Conservation (phyloP, 2,113 vertebrate genomes). For the Oncorhynchus nerka region DNA sequence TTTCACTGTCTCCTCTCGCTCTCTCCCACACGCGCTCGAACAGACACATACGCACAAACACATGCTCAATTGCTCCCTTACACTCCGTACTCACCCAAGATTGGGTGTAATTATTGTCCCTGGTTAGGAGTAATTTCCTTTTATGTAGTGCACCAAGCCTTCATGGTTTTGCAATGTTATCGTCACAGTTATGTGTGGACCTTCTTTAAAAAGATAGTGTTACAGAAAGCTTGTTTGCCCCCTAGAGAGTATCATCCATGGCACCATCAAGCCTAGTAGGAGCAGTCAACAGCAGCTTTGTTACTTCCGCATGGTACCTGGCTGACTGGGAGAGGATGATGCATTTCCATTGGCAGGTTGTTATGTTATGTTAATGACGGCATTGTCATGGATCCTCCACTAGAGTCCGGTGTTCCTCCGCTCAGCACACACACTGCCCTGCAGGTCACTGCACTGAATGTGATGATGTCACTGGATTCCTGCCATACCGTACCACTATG, state of each 20-base stretch:
- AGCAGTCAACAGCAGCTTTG: neutral
- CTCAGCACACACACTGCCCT: conserved; percentile 10
- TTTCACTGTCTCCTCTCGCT: conserved; percentile 1
- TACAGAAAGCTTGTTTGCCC: neutral
- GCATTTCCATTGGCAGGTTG: neutral
- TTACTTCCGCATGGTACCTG: neutral
- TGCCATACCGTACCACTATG: neutral
- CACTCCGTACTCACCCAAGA: conserved; percentile 35
- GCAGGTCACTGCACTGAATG: conserved; percentile 23
- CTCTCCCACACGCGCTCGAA: neutral
- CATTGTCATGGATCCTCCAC: conserved; percentile 62
- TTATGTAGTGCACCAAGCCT: neutral
- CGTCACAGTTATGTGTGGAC: no score
- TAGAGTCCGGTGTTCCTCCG: conserved; percentile 70
- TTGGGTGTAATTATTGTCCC: conserved; percentile 28
- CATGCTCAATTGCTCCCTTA: neutral
- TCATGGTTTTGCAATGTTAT: no score
- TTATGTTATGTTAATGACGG: neutral
- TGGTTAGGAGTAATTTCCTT: neutral
- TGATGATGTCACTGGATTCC: conserved; percentile 10
- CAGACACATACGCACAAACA: neutral
- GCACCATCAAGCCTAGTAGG: neutral
- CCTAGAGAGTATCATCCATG: neutral
- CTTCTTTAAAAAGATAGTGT: no score
- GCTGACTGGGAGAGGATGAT: neutral